Conservation (phyloP, 2,113 vertebrate genomes). For the Ailurus styani region DNA sequence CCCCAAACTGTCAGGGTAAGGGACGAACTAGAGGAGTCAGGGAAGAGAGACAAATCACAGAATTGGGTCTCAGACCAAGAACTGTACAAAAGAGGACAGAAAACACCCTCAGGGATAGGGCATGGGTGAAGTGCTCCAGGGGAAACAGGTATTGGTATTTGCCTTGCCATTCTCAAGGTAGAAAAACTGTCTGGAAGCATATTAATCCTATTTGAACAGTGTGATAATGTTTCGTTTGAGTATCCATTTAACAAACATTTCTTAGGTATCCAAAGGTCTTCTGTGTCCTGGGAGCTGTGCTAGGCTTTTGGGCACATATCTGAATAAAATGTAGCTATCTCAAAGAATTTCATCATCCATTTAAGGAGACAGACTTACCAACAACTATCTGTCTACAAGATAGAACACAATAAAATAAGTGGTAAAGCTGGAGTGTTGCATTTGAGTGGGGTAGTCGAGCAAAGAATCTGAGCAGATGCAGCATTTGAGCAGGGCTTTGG, state of each 20-base stretch:
- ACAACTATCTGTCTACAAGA: neutral
- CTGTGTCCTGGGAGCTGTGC: neutral
- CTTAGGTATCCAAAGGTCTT: neutral
- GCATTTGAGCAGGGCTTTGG: neutral
- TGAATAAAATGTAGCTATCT: neutral
- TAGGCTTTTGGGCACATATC: neutral
- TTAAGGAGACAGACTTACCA: neutral
- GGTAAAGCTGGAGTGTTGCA: neutral
- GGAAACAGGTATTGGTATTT: neutral
- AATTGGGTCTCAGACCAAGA: neutral
- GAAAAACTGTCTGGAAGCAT: neutral
- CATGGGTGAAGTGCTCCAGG: neutral
- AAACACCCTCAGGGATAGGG: neutral
- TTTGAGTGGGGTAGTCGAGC: neutral
- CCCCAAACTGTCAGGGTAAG: slow-evolving; percentile 21
- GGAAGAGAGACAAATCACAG: neutral
- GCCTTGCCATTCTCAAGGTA: neutral
- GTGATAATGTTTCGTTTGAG: neutral
- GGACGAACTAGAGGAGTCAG: neutral
- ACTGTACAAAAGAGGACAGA: neutral
- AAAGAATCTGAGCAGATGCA: neutral
- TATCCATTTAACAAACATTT: neutral
- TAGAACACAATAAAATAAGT: neutral
- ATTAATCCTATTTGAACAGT: neutral
- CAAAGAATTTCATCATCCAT: neutral